Evolutionary conservation across 2,797 vertebrate genomes (phyloP), one percentile per base, ranked within the genome.

Genomic region (Antennarius maculatus): DNA sequence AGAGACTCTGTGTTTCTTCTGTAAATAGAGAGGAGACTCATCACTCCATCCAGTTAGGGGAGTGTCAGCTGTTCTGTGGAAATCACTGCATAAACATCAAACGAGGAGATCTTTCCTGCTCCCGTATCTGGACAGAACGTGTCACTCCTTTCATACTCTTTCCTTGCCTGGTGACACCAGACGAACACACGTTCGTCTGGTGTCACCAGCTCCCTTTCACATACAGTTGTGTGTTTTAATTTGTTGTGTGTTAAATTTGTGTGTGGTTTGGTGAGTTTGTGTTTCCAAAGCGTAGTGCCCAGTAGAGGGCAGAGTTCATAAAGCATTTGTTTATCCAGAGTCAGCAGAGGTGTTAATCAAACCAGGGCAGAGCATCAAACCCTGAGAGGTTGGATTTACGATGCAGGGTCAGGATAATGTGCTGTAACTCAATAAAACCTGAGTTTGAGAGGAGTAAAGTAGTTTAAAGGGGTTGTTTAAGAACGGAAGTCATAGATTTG

Each of bases 221-320:
- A 42, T 46, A 15, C n/a, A 34, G 46, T 5, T n/a, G 57, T 15
- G 53, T 34, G 17, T 67, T 68, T 56, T 23, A 23, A 23, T 23
- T 23, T 23, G 23, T 23, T 23, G 23, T 54, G 27, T 54, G 43
- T 49, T 42, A 5, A 78, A 73, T 82, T 56, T 81, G 53, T 64
- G 46, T 88, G 85, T 23, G 72, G 77, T 84, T 23, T 53, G 27
- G 61, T 73, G 51, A 61, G 56, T 89, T 83, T 86, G 74, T 69
- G 63, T 81, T 80, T 84, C 62, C 65, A 58, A 17, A 52, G 71
- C 82, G 70, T 85, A 50, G 66, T 82, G 56, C 29, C 86, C 92
- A 90, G 75, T 58, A 91, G 91, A 85, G 88, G 89, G 89, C 90
- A 91, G 82, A 83, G 80, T 74, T 59, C 72, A 69, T 52, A 67